Evolutionary conservation across 1,140 invertebrate genomes (phyloP).

Genomic region (Goniozus legneri): DNA sequence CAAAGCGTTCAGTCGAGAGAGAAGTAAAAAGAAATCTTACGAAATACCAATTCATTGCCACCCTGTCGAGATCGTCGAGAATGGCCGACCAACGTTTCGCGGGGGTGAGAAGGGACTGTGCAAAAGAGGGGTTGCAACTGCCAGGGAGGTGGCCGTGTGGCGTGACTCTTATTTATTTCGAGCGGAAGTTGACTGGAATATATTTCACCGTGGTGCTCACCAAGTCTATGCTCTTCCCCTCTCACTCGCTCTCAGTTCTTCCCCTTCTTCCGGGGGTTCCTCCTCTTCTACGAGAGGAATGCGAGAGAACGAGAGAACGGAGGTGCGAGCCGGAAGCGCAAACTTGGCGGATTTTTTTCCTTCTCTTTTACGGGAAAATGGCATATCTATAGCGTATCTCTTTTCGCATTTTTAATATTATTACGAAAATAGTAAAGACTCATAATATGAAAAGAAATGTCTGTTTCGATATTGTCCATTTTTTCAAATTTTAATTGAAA

Average conservation of each 20-base stretch:
- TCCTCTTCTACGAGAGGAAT: too few species aligned
- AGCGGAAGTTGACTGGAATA: constrained; percentile 55
- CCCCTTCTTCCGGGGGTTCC: constrained; percentile 24
- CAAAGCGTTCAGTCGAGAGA: background rate
- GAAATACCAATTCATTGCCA: too few species aligned
- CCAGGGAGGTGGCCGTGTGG: constrained; percentile 34
- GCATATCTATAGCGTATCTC: constrained; percentile 9
- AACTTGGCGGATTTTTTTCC: constrained; percentile 52
- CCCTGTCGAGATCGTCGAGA: background rate
- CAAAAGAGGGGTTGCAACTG: background rate
- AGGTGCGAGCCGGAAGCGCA: constrained; percentile 52
- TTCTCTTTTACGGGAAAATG: constrained; percentile 44
- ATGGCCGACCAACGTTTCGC: background rate
- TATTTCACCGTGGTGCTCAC: constrained; percentile 46
- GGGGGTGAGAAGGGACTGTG: background rate
- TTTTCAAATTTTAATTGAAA: too few species aligned
- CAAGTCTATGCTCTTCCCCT: too few species aligned
- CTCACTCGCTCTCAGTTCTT: constrained; percentile 6
- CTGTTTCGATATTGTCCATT: too few species aligned
- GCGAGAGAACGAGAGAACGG: too few species aligned
- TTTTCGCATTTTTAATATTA: background rate
- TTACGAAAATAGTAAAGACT: too few species aligned
- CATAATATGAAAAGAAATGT: too few species aligned
- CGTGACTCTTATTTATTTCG: constrained; percentile 56
- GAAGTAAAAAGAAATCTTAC: background rate